Base-by-base conservation (phyloP, 2,113 vertebrate species). In the Melanotaenia duboulayi region DNA sequence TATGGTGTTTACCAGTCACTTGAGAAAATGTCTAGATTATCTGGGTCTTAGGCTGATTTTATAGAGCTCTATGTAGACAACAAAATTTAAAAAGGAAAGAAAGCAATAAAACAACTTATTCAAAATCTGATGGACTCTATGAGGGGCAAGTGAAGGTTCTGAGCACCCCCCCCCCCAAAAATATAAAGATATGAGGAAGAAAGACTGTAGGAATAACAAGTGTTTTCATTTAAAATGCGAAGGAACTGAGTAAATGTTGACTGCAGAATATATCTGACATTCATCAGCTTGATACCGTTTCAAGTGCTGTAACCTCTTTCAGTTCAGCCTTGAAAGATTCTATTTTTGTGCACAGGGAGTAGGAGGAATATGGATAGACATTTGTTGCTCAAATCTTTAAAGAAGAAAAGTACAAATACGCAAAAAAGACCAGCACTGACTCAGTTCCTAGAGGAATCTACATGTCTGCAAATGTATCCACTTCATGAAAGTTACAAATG, bases 281-380 rank as follows among this genome's bases (percentile, higher is more conserved):
- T 28, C 44, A 64, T 50, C n/a, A 50, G 13, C n/a, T 64, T 49
- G 46, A 65, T 65, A 17, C 23, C n/a, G 20, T 51, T 37, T 37
- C 40, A 51, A 28, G n/a, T 50, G 22, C 28, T 4, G n/a, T 35
- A 35, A 35, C 32, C 22, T 0, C 11, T 50, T 54, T 65, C 20
- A 7, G 14, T 2, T 65, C 63, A 40, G 22, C 52, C 16, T 65
- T 40, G 32, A 52, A 22, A 16, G 16, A 40, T 11, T 52, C 37
- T 40, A 50, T 20, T 65, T 65, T 1, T 52, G 35, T 40, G 37
- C 35, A 16, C 24, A 44, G 24, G 46, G 23, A 67, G 40, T 35
- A 67, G 42, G 51, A 24, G 63, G 39, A 7, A 39, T 17, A 20
- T 16, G 0, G 44, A 52, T 46, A 64, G 20, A 52, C 24, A 52